Evolutionary conservation across 1,140 invertebrate genomes (phyloP).

Genomic region (Tetramorium parvispinum): DNA sequence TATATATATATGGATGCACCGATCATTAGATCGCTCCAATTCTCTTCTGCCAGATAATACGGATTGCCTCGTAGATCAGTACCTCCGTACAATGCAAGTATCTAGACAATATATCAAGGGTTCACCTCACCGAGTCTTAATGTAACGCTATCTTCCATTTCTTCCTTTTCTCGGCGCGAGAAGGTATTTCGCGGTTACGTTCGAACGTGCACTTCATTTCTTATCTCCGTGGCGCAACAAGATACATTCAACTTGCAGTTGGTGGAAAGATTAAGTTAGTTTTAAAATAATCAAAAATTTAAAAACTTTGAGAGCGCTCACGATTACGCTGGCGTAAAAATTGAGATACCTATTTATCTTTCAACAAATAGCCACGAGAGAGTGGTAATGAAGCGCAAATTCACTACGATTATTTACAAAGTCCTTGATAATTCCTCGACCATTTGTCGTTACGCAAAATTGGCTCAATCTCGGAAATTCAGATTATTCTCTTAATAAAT

Average conservation of each 20-base stretch:
- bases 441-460: not conserved
- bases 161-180: constrained; percentile 1
- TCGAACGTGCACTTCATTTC: constrained; percentile 1
- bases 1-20: not conserved
- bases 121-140: not conserved
- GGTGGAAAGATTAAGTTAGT: not conserved
- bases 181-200: constrained; percentile 25
- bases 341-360: not conserved
- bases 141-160: not conserved
- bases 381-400: not conserved
- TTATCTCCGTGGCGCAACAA: not conserved
- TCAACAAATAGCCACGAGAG: not conserved
- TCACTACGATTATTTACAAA: not conserved
- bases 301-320: not conserved
- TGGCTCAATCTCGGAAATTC: not conserved
- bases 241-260: not conserved
- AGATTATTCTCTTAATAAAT: constrained; percentile 22
- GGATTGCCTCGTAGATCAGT: constrained; percentile 36
- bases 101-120: constrained; percentile 45
- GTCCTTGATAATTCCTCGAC: not conserved
- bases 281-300: not conserved
- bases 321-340: not conserved
- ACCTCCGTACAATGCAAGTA: constrained; percentile 20
- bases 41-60: constrained; percentile 12
- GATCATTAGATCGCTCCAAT: constrained; percentile 40